Percentiles rank a stretch among this genome's conserved stretches.
Conservation (phyloP, 2,113 vertebrate species). For the Hiodon tergisus region DNA sequence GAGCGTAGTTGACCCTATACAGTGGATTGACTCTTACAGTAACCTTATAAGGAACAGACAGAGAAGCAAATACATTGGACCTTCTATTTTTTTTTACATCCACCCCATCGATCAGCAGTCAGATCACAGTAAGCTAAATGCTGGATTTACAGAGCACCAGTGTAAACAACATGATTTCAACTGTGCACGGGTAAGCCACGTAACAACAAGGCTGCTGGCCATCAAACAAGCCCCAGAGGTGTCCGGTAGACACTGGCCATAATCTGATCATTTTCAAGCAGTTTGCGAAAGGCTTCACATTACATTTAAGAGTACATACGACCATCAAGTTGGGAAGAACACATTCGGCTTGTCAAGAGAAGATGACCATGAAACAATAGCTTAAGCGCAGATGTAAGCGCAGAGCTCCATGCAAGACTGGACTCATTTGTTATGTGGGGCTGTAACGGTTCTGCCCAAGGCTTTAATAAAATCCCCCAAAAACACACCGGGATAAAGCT, state of each 20-base stretch:
- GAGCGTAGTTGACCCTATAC: constrained; percentile 40
- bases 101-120: constrained; percentile 26
- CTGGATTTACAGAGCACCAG: constrained; percentile 35
- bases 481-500: background rate
- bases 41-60: constrained; percentile 23
- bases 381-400: background rate
- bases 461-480: background rate
- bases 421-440: background rate
- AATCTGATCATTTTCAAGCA: background rate
- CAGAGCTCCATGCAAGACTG: background rate
- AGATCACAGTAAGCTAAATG: constrained; percentile 35
- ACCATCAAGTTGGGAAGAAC: no score
- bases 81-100: constrained; percentile 13
- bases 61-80: background rate
- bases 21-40: constrained; percentile 31
- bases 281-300: constrained; percentile 19
- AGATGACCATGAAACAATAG: no score
- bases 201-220: constrained; percentile 27
- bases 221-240: constrained; percentile 34
- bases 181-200: constrained; percentile 28
- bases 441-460: background rate
- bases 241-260: background rate
- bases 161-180: constrained; percentile 42
- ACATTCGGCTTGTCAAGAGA: no score
- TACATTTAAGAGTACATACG: constrained; percentile 19